A percentile compares a stretch with the other conserved stretches of the same genome.
Evolutionary conservation across 1,140 invertebrate genomes (phyloP).

Genomic region (Apis florea): DNA sequence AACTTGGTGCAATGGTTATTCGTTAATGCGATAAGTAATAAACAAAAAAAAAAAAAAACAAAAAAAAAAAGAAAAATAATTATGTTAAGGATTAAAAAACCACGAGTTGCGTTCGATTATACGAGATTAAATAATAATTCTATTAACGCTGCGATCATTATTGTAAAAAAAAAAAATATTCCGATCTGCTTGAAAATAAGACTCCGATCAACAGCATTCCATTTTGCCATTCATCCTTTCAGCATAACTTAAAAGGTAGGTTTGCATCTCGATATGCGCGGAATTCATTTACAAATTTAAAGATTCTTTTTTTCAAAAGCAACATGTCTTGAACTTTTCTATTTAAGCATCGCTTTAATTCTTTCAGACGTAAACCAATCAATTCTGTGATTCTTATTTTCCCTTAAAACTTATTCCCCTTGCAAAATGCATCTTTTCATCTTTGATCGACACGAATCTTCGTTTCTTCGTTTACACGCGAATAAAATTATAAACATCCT

Average conservation of each 20-base stretch:
- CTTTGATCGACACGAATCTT: background rate
- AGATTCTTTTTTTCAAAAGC: too few relatives aligned
- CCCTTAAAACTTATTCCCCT: too few relatives aligned
- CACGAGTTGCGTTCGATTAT: background rate
- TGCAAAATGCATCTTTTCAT: too few relatives aligned
- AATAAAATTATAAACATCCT: too few relatives aligned
- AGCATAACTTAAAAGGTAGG: conserved; percentile 32
- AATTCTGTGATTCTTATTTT: background rate
- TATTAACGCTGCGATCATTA: background rate
- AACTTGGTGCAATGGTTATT: background rate
- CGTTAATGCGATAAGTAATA: background rate
- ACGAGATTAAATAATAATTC: background rate
- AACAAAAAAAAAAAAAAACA: background rate
- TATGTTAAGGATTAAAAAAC: background rate
- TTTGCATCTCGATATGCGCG: conserved; percentile 12
- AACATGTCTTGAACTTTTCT: too few relatives aligned
- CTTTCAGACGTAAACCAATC: background rate
- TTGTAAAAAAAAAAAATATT: background rate
- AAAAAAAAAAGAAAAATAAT: background rate
- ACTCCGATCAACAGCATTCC: conserved; percentile 19
- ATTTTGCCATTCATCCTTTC: conserved; percentile 34
- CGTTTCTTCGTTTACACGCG: background rate
- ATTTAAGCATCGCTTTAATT: background rate
- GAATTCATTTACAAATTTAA: background rate
- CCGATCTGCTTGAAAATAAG: conserved; percentile 12